Base-by-base conservation (phyloP, 2,888 invertebrate genomes). In the Cabera pusaria region DNA sequence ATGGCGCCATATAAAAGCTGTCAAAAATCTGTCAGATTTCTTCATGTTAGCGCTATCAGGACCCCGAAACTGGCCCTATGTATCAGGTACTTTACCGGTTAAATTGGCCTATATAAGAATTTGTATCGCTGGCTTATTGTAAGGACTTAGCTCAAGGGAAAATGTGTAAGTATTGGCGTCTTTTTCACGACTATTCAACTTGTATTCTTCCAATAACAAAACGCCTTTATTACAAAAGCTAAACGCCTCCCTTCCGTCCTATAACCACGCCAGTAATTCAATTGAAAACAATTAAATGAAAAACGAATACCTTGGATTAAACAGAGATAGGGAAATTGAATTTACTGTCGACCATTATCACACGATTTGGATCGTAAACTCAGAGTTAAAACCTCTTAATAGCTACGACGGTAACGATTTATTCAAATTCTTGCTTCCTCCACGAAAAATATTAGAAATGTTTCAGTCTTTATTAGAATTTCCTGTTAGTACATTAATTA, bases 341-440 rank as follows among this genome's bases (percentile, higher is more conserved):
- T 76, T 74, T 75, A 72, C 67, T 59, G 64, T 54, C 49, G 33
- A 46, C 75, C 66, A 72, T 77, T 73, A 74, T 71, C 67, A 71
- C 64, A 56, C 65, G 67, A 72, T 71, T 59, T 65, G 42, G 67
- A 67, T 74, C 75, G 72, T 74, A 74, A 78, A 74, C 52, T 65
- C 57, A 40, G 60, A 70, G 61, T 69, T 72, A 66, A 72, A 72
- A 72, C 61, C 69, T 67, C 70, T 59, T 72, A 70, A 73, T 65
- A 67, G 73, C 72, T 58, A 56, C 63, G 68, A 64, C 58, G 59
- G 67, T 70, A 67, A 74, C 69, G 71, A 69, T 75, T 76, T 70
- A 73, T 72, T 66, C 55, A 69, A 74, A 71, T 72, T 72, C 70
- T 58, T 66, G 45, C 49, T 54, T 40, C 46, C 45, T 55, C 61